A percentile compares a stretch with the other conserved stretches of the same genome.
Conservation (phyloP, 2,113 vertebrate genomes). For the Pelusios castaneus region DNA sequence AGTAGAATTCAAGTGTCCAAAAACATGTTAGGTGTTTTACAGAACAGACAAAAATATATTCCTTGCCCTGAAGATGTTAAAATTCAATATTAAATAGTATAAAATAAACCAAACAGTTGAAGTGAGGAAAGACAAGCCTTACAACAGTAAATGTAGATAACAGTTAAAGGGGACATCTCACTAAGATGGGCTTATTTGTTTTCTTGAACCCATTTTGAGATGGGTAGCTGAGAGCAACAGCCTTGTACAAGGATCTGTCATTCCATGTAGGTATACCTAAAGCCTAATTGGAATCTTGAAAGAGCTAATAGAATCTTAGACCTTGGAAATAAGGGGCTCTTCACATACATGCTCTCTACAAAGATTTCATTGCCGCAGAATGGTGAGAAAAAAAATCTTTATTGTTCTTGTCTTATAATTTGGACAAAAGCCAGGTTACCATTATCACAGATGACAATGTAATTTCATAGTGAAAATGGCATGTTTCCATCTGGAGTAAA, state of each 20-base stretch:
- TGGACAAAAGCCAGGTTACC: not conserved
- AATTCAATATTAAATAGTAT: not conserved
- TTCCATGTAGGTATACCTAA: not conserved
- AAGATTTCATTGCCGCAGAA: not conserved
- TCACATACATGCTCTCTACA: not conserved
- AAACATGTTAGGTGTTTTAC: not conserved
- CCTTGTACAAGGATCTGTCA: not conserved
- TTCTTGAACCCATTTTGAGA: not conserved
- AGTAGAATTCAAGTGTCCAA: not conserved
- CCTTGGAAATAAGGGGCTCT: not conserved
- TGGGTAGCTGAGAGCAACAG: not conserved
- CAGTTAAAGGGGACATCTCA: not conserved
- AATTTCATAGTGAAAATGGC: not conserved
- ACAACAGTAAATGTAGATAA: not conserved
- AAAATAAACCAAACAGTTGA: not conserved
- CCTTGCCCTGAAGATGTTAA: not conserved
- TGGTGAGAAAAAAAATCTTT: conserved; percentile 11
- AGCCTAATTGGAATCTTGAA: not conserved
- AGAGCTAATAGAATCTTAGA: conserved; percentile 5
- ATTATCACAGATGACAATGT: not conserved
- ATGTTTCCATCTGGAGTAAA: not conserved
- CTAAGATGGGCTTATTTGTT: not conserved
- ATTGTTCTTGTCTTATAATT: not conserved
- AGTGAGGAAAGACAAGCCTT: not conserved
- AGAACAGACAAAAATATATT: not conserved